Evolutionary conservation across 2,113 vertebrate species (phyloP), one percentile per base, ranked within the genome.

Genomic region (Heterochromis multidens): DNA sequence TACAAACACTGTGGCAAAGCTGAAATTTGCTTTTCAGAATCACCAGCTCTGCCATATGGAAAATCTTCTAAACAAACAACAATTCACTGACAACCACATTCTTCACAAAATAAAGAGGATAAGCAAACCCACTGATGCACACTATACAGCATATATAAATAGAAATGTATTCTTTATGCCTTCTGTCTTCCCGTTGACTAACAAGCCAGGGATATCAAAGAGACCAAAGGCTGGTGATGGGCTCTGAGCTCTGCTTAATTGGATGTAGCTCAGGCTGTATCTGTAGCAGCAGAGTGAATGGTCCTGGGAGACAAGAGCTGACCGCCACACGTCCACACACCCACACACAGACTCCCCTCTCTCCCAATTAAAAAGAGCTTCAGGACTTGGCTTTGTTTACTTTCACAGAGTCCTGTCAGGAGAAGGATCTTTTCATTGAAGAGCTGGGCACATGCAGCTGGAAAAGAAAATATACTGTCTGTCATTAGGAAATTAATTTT

Each of bases 141-240:
- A 31, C 25, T 14, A 54, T 31, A 74, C 70, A 13, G 17, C 6
- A 74, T 74, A 2, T 52, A 74, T 72, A 79, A 46, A 82, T 62
- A 72, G 3, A 40, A 76, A n/a, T 52, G 78, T 76, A 65, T 84
- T 81, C 81, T 82, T 82, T 5, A 25, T 77, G 58, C 85, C 85
- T 79, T 83, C 60, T 49, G 35, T 79, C 70, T 79, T 62, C 11
- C n/a, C 40, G 25, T 82, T 74, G 46, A 79, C 92, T 90, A 91
- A 94, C 92, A 91, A 93, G 83, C 85, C n/a, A 35, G 52, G 23
- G 35, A 85, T 91, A 90, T 94, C 91, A 93, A 92, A 94, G 92
- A 88, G 56, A 91, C 70, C 80, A 92, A 84, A 88, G 87, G 80
- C 86, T 90, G 88, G 70, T 49, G 87, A 89, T 88, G 86, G 87